Percentiles rank a stretch among this genome's conserved stretches.
phyloP scores from a whole-genome alignment of 2,888 invertebrate species.

The Dynastes maya region DNA sequence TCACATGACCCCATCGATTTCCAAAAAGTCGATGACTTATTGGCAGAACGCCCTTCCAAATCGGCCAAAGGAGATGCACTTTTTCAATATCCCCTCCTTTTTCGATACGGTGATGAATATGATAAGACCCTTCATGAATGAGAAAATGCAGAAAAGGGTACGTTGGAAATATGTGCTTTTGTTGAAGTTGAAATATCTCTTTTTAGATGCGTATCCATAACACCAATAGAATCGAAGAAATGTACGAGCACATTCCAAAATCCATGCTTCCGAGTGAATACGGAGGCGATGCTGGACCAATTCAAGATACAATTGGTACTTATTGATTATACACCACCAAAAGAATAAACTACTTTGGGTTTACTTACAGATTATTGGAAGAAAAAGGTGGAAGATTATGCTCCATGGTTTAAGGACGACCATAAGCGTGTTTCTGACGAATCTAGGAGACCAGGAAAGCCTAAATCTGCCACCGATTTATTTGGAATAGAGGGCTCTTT shows the following conservation, averaged over 20 bases:
- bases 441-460: constrained; percentile 72
- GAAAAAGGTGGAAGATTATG: constrained; percentile 71
- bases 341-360: not conserved
- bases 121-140: constrained; percentile 75
- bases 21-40: constrained; percentile 71
- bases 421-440: constrained; percentile 71
- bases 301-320: constrained; percentile 72
- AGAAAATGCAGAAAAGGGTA: constrained; percentile 77
- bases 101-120: constrained; percentile 76
- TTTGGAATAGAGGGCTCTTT: constrained; percentile 71
- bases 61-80: constrained; percentile 75
- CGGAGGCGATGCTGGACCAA: constrained; percentile 76
- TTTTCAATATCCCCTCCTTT: constrained; percentile 74
- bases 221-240: constrained; percentile 71
- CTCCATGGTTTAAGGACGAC: constrained; percentile 73
- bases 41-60: constrained; percentile 77
- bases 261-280: constrained; percentile 78
- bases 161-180: constrained; percentile 57
- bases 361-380: constrained; percentile 70
- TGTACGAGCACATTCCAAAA: constrained; percentile 75
- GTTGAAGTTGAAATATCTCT: too few species aligned
- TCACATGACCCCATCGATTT: constrained; percentile 71
- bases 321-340: not conserved
- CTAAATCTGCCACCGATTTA: constrained; percentile 72
- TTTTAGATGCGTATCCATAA: constrained; percentile 72